Conservation (phyloP, 1,140 invertebrate genomes). For the Drosophila kurseongensis region DNA sequence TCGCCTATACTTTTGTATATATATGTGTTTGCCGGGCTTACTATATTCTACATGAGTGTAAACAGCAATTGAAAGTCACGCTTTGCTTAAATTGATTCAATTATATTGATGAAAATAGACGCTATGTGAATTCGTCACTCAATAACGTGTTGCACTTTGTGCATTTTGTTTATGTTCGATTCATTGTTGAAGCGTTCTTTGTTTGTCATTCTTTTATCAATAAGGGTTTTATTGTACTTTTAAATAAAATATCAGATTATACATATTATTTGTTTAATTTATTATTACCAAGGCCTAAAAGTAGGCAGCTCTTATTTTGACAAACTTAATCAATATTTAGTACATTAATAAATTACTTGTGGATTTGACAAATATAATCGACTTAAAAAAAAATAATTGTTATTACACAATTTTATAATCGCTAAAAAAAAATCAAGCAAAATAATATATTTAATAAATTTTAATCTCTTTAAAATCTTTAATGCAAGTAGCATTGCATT, state of each 20-base stretch:
- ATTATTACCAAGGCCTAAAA: background rate
- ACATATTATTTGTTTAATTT: background rate
- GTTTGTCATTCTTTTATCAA: slow-evolving; percentile 12
- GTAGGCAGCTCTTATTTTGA: background rate
- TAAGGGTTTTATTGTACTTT: background rate
- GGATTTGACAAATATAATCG: too few relatives aligned
- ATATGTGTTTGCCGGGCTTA: slow-evolving; percentile 8
- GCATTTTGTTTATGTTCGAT: slow-evolving; percentile 9
- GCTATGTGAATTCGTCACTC: slow-evolving; percentile 15
- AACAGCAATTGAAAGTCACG: slow-evolving; percentile 57
- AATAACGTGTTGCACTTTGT: slow-evolving; percentile 12
- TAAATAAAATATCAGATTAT: background rate
- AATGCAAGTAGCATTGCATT: background rate
- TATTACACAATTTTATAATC: background rate
- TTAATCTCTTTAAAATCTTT: background rate
- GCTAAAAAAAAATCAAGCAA: too few relatives aligned
- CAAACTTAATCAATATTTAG: too few relatives aligned
- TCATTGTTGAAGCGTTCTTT: slow-evolving; percentile 15
- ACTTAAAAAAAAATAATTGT: background rate
- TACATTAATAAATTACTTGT: too few relatives aligned
- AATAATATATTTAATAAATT: background rate
- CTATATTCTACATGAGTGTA: slow-evolving; percentile 28
- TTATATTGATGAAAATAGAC: slow-evolving; percentile 52
- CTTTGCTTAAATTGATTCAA: slow-evolving; percentile 56
- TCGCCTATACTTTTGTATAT: slow-evolving; percentile 7